Conservation (phyloP, 2,113 vertebrate genomes). For the Apus apus region DNA sequence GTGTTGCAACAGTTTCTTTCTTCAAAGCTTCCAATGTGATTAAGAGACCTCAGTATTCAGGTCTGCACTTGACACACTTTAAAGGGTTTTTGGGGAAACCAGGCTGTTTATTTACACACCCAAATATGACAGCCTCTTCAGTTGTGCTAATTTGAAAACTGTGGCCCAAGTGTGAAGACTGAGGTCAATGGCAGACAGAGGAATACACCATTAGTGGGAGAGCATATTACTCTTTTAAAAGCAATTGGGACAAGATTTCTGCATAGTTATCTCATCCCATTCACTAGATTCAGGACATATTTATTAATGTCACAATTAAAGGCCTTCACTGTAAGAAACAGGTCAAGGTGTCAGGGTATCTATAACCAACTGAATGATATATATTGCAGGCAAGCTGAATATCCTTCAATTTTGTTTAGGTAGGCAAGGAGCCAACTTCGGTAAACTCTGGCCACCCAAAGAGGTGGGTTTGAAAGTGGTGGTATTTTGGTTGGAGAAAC, state of each 20-base stretch:
- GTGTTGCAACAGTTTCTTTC: background rate
- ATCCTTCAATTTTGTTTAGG: background rate
- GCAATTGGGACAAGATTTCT: background rate
- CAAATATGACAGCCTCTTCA: background rate
- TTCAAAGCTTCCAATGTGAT: background rate
- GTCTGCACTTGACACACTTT: background rate
- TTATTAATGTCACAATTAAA: conserved; percentile 17
- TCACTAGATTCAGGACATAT: background rate
- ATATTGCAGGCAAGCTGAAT: background rate
- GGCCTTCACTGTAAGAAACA: background rate
- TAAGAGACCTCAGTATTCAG: background rate
- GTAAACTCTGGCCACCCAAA: background rate
- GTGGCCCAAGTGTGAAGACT: background rate
- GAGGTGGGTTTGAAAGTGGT: background rate
- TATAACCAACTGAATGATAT: background rate
- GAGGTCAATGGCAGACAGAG: background rate
- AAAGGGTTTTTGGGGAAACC: background rate
- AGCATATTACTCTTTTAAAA: background rate
- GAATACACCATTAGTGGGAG: background rate
- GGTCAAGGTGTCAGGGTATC: background rate
- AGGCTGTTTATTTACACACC: background rate
- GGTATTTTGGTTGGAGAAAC: background rate
- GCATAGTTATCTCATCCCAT: background rate
- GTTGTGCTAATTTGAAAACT: background rate
- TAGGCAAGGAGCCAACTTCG: background rate